These are phyloP conservation scores for Spea hammondii DNA, from an alignment of 2,797 vertebrate genomes.

Conservation along the genomic window DNA sequence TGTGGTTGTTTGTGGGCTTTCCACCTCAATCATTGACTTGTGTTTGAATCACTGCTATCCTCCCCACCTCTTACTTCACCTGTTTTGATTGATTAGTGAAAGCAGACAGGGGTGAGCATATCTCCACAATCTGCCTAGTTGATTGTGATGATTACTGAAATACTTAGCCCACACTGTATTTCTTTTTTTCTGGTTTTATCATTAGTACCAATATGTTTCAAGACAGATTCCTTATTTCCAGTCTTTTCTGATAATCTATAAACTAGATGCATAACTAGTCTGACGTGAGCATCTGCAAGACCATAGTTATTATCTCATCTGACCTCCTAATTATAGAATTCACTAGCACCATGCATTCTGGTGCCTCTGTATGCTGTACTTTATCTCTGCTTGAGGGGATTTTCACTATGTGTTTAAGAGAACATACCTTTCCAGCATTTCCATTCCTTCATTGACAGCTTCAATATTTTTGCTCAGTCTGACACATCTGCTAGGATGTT, in stretches of 20 bases:
- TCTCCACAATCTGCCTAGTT: background rate
- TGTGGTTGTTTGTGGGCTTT: no score
- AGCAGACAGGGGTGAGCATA: background rate
- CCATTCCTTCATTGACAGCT: background rate
- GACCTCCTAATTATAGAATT: slow-evolving; percentile 4
- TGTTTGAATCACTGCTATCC: no score
- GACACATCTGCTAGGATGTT: background rate
- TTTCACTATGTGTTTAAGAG: background rate
- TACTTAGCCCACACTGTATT: background rate
- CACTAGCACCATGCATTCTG: background rate
- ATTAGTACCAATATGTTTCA: background rate
- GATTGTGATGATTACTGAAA: background rate
- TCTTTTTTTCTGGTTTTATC: background rate
- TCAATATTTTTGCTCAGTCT: background rate
- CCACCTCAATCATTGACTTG: no score
- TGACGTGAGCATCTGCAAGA: background rate
- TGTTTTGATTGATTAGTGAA: background rate
- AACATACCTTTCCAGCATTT: background rate
- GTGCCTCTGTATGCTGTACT: background rate
- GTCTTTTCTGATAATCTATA: background rate
- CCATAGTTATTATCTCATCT: background rate
- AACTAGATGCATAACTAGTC: background rate
- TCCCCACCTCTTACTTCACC: no score
- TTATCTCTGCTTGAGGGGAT: background rate
- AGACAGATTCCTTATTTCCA: background rate